A percentile compares a stretch with the other conserved stretches of the same genome.
These are phyloP conservation scores for Papilio polyxenes DNA, from an alignment of 1,140 invertebrate genomes.

Conservation along the genomic window DNA sequence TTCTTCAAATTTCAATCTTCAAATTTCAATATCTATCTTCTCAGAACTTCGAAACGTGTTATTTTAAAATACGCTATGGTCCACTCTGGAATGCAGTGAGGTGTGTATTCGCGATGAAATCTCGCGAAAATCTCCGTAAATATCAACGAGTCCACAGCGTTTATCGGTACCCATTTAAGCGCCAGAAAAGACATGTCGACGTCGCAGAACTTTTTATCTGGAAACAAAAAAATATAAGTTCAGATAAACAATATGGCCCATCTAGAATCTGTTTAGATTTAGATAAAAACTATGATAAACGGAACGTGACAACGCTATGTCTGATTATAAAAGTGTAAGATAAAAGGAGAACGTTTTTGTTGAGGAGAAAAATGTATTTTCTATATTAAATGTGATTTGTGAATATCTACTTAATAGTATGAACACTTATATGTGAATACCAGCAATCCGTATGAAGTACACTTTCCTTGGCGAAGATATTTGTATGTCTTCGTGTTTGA, in stretches of 20 bases:
- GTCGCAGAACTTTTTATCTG: slow-evolving; percentile 78
- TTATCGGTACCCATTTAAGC: slow-evolving; percentile 74
- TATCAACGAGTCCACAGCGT: slow-evolving; percentile 67
- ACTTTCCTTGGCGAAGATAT: slow-evolving; percentile 73
- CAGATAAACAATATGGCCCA: slow-evolving; percentile 7
- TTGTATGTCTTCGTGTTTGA: slow-evolving; percentile 67
- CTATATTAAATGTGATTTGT: not conserved
- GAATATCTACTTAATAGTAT: not conserved
- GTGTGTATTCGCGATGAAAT: slow-evolving; percentile 77
- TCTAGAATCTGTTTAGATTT: too few relatives aligned
- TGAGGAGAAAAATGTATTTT: not conserved
- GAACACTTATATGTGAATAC: slow-evolving; percentile 45
- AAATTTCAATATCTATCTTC: slow-evolving; percentile 37
- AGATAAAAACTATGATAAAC: too few relatives aligned
- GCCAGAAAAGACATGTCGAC: slow-evolving; percentile 78
- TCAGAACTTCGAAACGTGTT: slow-evolving; percentile 70
- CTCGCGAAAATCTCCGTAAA: slow-evolving; percentile 78
- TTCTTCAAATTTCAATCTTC: too few relatives aligned
- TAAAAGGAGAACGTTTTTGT: not conserved
- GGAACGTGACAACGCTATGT: too few relatives aligned
- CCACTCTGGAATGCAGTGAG: slow-evolving; percentile 76
- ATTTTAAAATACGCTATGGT: slow-evolving; percentile 78
- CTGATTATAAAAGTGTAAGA: too few relatives aligned
- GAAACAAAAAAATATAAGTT: slow-evolving; percentile 45
- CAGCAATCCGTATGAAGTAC: slow-evolving; percentile 72